Evolutionary conservation across 2,797 vertebrate species (phyloP).

Genomic region (Aeoliscus strigatus): DNA sequence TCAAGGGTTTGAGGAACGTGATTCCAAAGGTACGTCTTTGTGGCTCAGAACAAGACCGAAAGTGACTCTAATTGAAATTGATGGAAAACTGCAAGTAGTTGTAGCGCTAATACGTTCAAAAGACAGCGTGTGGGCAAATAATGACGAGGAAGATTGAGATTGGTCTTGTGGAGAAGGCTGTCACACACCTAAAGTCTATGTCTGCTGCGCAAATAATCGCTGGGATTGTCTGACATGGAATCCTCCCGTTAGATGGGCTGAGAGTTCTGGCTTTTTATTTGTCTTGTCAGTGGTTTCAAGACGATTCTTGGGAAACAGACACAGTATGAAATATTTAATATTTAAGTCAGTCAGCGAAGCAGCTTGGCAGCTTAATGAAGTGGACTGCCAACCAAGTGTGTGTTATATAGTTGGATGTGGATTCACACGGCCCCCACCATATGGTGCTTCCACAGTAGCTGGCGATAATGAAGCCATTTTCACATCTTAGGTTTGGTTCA

Average conservation of each 20-base stretch:
- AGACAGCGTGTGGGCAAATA: no score
- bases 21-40: no score
- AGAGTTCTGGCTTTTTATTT: slow-evolving; percentile 24
- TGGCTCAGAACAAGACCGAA: no score
- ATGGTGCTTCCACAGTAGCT: neutral
- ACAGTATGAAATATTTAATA: slow-evolving; percentile 19
- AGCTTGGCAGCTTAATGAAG: slow-evolving; percentile 39
- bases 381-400: slow-evolving; percentile 44
- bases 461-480: slow-evolving; percentile 20
- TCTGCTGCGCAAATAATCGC: no score
- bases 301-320: slow-evolving; percentile 18
- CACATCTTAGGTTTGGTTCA: slow-evolving; percentile 21
- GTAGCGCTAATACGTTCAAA: no score
- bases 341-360: slow-evolving; percentile 25
- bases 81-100: no score
- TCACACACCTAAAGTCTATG: no score
- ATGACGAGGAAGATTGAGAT: no score
- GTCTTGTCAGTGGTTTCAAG: slow-evolving; percentile 28
- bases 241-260: slow-evolving; percentile 12
- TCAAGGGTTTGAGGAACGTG: no score
- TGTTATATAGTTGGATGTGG: slow-evolving; percentile 25
- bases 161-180: no score
- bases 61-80: no score
- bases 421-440: slow-evolving; percentile 31
- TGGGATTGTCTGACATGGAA: slow-evolving; percentile 9